Conservation (phyloP, 2,888 invertebrate genomes). For the Thelaira solivaga region DNA sequence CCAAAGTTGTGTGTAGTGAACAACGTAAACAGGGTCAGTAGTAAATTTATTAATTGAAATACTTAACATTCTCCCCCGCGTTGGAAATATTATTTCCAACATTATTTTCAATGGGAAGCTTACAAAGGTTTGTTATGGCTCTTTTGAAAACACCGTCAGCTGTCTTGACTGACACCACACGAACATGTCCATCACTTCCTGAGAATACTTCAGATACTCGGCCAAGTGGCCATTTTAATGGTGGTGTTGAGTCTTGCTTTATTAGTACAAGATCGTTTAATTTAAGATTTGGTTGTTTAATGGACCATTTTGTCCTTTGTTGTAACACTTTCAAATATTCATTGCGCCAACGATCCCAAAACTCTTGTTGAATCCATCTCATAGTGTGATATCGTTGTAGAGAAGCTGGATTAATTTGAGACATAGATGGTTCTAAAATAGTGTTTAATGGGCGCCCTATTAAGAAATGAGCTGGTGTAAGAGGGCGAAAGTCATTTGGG, state of each 20-base stretch:
- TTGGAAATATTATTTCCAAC: too few species aligned
- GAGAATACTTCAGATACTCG: conserved; percentile 16
- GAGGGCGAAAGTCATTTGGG: conserved; percentile 8
- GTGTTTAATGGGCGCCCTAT: conserved; percentile 11
- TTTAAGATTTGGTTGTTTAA: not conserved
- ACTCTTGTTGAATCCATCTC: conserved; percentile 46
- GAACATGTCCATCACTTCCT: too few species aligned
- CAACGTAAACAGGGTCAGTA: too few species aligned
- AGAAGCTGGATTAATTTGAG: not conserved
- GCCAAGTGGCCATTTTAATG: conserved; percentile 33
- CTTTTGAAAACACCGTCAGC: too few species aligned
- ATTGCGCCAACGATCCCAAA: conserved; percentile 44
- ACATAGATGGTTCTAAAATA: conserved; percentile 2
- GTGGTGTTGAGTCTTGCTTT: conserved; percentile 23
- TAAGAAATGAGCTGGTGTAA: conserved; percentile 31
- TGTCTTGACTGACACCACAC: too few species aligned
- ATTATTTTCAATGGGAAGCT: too few species aligned
- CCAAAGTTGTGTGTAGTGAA: too few species aligned
- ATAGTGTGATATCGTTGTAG: conserved; percentile 27
- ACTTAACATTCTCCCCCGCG: too few species aligned
- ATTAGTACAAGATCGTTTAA: conserved; percentile 23
- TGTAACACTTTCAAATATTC: conserved; percentile 35
- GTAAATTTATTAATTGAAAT: too few species aligned
- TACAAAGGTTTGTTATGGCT: too few species aligned
- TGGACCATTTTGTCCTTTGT: conserved; percentile 32